Evolutionary conservation across 1,140 invertebrate genomes (phyloP).

Genomic region (Penaeus japonicus): DNA sequence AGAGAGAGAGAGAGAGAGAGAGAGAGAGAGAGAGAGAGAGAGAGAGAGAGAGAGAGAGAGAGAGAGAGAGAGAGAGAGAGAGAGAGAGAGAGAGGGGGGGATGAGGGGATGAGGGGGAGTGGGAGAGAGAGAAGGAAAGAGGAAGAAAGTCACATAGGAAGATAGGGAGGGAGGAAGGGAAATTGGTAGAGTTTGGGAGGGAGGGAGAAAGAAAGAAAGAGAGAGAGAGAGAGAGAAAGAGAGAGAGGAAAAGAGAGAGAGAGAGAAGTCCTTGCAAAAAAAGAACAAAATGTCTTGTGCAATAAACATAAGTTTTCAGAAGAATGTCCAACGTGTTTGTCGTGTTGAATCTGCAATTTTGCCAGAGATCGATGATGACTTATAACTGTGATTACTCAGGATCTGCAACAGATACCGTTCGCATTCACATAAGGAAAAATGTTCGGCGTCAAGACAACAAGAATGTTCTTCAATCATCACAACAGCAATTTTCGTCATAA

Average conservation of each 20-base stretch:
- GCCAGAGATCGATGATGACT: too few species aligned
- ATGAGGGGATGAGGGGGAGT: not conserved
- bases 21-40: not conserved
- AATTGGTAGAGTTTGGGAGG: not conserved
- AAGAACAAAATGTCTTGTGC: not conserved
- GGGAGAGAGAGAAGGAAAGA: not conserved
- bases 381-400: too few species aligned
- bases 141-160: not conserved
- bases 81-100: not conserved
- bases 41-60: not conserved
- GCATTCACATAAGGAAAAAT: too few species aligned
- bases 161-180: not conserved
- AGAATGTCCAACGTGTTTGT: too few species aligned
- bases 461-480: too few species aligned
- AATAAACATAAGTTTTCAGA: too few species aligned
- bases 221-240: not conserved
- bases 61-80: not conserved
- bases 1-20: not conserved
- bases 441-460: too few species aligned
- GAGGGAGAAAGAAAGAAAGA: not conserved
- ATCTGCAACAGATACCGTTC: too few species aligned
- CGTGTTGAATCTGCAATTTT: too few species aligned
- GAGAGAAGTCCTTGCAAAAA: not conserved
- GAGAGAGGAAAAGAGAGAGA: not conserved
- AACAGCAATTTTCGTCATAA: too few species aligned